Evolutionary conservation across 2,888 invertebrate genomes (phyloP).

Genomic region (Ischnus inquisitorius): DNA sequence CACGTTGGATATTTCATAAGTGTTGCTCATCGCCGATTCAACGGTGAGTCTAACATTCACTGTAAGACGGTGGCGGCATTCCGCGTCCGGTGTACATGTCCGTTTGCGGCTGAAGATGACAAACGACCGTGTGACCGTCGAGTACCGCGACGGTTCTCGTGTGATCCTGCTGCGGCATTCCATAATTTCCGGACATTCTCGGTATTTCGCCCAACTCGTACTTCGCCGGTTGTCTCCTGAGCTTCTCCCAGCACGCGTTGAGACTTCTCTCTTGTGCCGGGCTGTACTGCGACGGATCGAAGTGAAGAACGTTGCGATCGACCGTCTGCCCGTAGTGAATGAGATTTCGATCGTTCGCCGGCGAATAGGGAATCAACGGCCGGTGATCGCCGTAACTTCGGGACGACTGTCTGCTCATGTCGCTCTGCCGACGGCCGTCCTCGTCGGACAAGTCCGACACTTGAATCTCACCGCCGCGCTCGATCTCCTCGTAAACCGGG

Average conservation of each 20-base stretch:
- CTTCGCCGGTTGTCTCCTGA: constrained; percentile 81
- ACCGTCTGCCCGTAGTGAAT: constrained; percentile 78
- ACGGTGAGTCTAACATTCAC: constrained; percentile 86
- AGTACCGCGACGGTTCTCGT: constrained; percentile 90
- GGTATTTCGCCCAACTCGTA: constrained; percentile 82
- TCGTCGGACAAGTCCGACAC: constrained; percentile 93
- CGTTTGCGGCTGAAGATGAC: constrained; percentile 92
- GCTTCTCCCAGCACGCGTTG: constrained; percentile 82
- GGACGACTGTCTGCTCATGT: constrained; percentile 90
- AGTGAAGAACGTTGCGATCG: constrained; percentile 73
- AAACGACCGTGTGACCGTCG: constrained; percentile 94
- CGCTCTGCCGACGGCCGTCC: constrained; percentile 91
- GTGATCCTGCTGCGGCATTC: constrained; percentile 81
- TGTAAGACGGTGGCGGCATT: constrained; percentile 88
- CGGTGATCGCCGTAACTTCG: constrained; percentile 93
- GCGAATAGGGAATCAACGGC: constrained; percentile 93
- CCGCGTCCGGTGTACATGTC: constrained; percentile 87
- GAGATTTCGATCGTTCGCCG: constrained; percentile 88
- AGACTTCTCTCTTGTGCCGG: constrained; percentile 80
- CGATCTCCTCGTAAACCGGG: constrained; percentile 94
- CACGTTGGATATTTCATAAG: not conserved
- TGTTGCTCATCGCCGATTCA: not conserved
- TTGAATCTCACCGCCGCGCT: constrained; percentile 89
- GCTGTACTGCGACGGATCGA: constrained; percentile 78
- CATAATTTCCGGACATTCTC: constrained; percentile 78